phyloP scores from a whole-genome alignment of 2,113 vertebrate genomes.

The Eptatretus burgeri region DNA sequence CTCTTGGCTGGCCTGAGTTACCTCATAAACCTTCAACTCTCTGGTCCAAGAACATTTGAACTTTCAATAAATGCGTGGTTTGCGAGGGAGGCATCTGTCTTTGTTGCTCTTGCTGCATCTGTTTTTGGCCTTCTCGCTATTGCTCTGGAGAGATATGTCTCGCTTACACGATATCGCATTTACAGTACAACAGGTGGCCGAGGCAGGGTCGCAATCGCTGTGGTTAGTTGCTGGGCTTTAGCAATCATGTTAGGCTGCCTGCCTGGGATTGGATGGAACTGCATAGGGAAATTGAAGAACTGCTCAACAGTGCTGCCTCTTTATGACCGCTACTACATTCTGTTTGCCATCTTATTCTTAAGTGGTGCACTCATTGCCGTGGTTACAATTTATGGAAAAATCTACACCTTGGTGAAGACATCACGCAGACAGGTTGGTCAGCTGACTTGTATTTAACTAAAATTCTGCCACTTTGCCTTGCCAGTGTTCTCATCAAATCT shows the following conservation, averaged over 20 bases:
- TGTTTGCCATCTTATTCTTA: slow-evolving; percentile 48
- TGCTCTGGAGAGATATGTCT: slow-evolving; percentile 42
- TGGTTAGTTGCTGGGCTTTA: slow-evolving; percentile 35
- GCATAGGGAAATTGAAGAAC: slow-evolving; percentile 27
- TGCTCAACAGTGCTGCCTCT: slow-evolving; percentile 67
- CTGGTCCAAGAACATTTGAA: slow-evolving; percentile 59
- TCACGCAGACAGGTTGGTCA: too few species aligned
- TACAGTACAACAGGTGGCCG: slow-evolving; percentile 55
- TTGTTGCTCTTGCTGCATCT: slow-evolving; percentile 50
- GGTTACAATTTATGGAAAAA: slow-evolving; percentile 35
- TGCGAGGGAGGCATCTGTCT: slow-evolving; percentile 52
- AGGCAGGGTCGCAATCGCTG: slow-evolving; percentile 23
- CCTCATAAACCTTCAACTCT: slow-evolving; percentile 49
- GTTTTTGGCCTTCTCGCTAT: slow-evolving; percentile 73
- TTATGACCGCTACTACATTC: slow-evolving; percentile 51
- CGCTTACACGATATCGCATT: slow-evolving; percentile 34
- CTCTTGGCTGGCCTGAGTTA: slow-evolving; percentile 49
- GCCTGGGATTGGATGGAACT: slow-evolving; percentile 76
- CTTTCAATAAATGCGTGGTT: slow-evolving; percentile 44
- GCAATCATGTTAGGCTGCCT: slow-evolving; percentile 41
- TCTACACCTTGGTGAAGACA: slow-evolving; percentile 18
- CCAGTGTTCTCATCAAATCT: too few species aligned
- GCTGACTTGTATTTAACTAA: too few species aligned
- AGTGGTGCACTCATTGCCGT: slow-evolving; percentile 39
- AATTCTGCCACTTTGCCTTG: too few species aligned